Base-by-base conservation (phyloP, 2,113 vertebrate species). In the Eulemur macaco region DNA sequence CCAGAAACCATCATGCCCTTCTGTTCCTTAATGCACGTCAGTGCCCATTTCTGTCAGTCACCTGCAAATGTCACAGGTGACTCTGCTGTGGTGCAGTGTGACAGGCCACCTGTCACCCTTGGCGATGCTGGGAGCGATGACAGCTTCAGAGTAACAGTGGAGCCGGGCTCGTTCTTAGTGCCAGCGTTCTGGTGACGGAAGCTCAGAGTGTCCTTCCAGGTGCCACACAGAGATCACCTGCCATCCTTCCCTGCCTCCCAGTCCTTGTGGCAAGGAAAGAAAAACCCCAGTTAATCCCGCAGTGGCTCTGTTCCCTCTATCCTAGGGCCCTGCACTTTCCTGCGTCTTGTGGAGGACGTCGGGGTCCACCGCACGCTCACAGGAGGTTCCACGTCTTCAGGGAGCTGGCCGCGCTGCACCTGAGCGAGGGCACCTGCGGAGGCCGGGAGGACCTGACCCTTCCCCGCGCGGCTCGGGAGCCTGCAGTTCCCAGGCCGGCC, bases 401-500 rank as follows among this genome's bases (percentile, higher is more conserved):
- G 39, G 34, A 47, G 4, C 42, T 45, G 11, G 39, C 6, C 14
- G 86, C 42, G 8, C 21, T 91, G 25, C 31, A 2, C 20, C 50
- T 7, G 0, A 50, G 60, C 47, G 25, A 60, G 8, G 88, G 39
- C 11, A 6, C 31, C 13, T 9, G 81, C 15, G 2, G 20, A 25
- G 12, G 42, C 25, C 50, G 10, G 17, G 42, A 66, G 15, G 15
- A 3, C 54, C 76, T 42, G 18, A 29, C 71, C 29, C 68, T 21
- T 54, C 42, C 14, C 42, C 9, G 6, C 5, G n/a, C 58, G 2
- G 58, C 10, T 1, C 58, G 21, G 20, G 54, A 56, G 60, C 25
- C 39, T 95, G 98, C 58, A 0, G 27, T 98, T 97, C n/a, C 78
- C 1, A 1, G 17, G 69, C 97, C 82, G 45, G 98, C 98, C 99